Conservation (phyloP, 2,797 vertebrate genomes). For the Coregonus sp. region DNA sequence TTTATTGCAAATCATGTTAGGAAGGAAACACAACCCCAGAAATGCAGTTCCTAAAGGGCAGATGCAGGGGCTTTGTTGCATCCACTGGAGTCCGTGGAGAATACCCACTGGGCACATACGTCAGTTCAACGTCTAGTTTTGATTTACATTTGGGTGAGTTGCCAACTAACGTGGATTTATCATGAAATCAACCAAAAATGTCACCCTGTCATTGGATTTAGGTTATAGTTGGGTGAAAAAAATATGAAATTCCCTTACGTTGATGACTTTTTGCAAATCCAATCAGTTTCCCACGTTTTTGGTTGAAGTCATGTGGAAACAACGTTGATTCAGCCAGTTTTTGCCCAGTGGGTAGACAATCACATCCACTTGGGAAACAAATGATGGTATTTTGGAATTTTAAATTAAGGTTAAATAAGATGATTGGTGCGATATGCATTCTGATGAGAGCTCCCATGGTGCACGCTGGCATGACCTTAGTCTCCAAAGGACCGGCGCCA, state of each 20-base stretch:
- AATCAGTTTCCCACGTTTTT: too few species aligned
- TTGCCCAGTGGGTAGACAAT: neutral
- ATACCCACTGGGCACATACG: too few species aligned
- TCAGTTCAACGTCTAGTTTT: too few species aligned
- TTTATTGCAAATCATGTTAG: conserved; percentile 20
- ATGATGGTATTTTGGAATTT: conserved; percentile 63
- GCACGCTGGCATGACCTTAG: conserved; percentile 68
- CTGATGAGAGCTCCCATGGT: conserved; percentile 63
- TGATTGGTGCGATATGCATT: conserved; percentile 60
- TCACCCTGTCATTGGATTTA: too few species aligned
- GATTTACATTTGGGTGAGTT: too few species aligned
- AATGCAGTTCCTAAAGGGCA: neutral
- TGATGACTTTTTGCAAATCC: too few species aligned
- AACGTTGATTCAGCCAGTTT: too few species aligned
- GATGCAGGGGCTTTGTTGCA: neutral
- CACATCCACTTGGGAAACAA: conserved; percentile 15
- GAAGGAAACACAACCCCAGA: neutral
- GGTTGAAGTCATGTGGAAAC: too few species aligned
- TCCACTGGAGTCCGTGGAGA: neutral
- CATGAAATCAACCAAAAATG: too few species aligned
- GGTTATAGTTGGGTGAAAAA: too few species aligned
- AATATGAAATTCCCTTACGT: too few species aligned
- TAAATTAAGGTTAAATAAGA: conserved; percentile 73
- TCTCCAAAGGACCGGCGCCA: conserved; percentile 65
- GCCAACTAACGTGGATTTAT: too few species aligned